phyloP scores from a whole-genome alignment of 2,797 vertebrate species.

The Enteromius afrohamiltoni region DNA sequence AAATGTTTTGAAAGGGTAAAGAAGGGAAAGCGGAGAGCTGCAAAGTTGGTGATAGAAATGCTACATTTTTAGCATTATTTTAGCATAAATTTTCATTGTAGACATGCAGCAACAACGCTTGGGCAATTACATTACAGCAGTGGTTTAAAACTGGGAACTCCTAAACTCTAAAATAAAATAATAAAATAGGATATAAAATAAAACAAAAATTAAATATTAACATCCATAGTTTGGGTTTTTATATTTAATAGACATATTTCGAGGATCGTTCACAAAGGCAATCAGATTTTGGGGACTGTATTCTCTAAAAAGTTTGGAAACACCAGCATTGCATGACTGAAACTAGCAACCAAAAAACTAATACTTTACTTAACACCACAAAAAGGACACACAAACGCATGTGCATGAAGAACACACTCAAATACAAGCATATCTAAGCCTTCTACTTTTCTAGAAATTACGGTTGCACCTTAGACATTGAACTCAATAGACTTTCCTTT shows the following conservation, averaged over 20 bases:
- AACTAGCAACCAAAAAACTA: not conserved
- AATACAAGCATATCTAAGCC: slow-evolving; percentile 32
- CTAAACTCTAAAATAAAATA: not conserved
- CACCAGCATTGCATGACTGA: not conserved
- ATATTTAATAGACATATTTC: not conserved
- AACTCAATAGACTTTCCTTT: slow-evolving; percentile 86
- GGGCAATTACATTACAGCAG: too few species aligned
- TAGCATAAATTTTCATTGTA: not conserved
- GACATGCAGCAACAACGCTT: not conserved
- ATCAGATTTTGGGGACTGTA: not conserved
- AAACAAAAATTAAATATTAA: not conserved
- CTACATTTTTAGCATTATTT: not conserved
- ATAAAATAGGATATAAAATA: too few species aligned
- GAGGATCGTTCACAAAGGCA: not conserved
- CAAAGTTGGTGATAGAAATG: not conserved
- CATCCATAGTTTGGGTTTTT: not conserved
- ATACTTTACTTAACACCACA: slow-evolving; percentile 24
- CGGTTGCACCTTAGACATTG: slow-evolving; percentile 81
- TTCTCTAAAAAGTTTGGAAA: not conserved
- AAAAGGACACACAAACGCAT: slow-evolving; percentile 7
- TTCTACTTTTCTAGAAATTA: slow-evolving; percentile 65
- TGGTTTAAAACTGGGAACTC: not conserved
- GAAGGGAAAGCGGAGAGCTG: not conserved
- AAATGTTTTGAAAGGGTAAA: slow-evolving; percentile 13
- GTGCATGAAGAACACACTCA: slow-evolving; percentile 22